Conservation (phyloP, 2,797 vertebrate species). For the Pampus argenteus region DNA sequence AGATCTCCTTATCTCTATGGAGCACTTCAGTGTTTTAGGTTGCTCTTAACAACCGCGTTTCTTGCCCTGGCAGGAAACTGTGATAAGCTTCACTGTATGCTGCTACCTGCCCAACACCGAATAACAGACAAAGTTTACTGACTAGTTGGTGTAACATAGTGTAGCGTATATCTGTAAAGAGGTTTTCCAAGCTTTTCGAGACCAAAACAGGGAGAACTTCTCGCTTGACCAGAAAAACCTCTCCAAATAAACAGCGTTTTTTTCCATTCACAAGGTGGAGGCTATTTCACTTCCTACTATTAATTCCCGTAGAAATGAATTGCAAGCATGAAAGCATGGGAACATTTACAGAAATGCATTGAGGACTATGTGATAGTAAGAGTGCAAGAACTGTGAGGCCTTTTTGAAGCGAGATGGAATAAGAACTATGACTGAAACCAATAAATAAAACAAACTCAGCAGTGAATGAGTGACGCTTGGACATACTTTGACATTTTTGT, state of each 20-base stretch:
- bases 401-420: not conserved
- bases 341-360: not conserved
- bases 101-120: not conserved
- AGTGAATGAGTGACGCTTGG: slow-evolving; percentile 5
- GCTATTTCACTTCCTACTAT: not conserved
- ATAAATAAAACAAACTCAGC: slow-evolving; percentile 12
- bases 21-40: too few species aligned
- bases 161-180: too few species aligned
- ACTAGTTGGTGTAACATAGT: too few species aligned
- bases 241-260: not conserved
- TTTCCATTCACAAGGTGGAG: not conserved
- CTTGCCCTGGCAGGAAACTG: not conserved
- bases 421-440: slow-evolving; percentile 9
- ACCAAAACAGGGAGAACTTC: too few species aligned
- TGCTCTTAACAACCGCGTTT: not conserved
- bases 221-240: too few species aligned
- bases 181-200: too few species aligned
- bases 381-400: not conserved
- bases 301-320: not conserved
- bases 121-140: too few species aligned
- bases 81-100: not conserved
- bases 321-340: not conserved
- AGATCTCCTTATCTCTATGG: too few species aligned
- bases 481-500: not conserved
- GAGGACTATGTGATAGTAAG: not conserved